phyloP scores from a whole-genome alignment of 2,797 vertebrate genomes.

The Cottoperca gobio region DNA sequence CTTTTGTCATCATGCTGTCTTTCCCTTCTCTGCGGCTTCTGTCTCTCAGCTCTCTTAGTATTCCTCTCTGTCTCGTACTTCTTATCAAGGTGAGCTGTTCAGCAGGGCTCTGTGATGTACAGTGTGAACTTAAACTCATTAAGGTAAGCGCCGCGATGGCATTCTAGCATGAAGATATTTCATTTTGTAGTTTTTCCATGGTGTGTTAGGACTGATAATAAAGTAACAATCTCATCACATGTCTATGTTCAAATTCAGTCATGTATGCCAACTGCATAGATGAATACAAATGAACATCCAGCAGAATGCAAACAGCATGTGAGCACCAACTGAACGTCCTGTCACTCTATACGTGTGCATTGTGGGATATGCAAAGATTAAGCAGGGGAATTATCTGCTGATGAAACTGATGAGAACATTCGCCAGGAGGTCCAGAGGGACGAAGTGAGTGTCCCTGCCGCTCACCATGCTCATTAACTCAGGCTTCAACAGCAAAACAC shows the following conservation, averaged over 20 bases:
- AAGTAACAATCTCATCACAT: neutral
- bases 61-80: neutral
- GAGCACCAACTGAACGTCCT: too few species aligned
- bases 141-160: neutral
- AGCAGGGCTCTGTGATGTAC: neutral
- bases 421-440: neutral
- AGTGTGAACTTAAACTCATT: neutral
- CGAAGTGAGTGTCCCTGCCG: too few species aligned
- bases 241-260: neutral
- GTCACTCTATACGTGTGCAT: too few species aligned
- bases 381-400: neutral
- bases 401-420: neutral
- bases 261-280: neutral
- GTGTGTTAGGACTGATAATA: neutral
- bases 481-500: neutral
- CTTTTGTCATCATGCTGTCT: neutral
- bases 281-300: neutral
- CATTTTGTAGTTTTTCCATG: neutral
- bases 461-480: too few species aligned
- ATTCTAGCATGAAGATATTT: neutral
- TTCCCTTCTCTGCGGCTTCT: neutral
- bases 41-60: slow-evolving; percentile 3
- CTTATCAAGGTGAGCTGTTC: neutral
- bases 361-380: neutral
- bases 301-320: neutral